phyloP scores from a whole-genome alignment of 2,113 vertebrate species.

The Thalassarche chlororhynchos region DNA sequence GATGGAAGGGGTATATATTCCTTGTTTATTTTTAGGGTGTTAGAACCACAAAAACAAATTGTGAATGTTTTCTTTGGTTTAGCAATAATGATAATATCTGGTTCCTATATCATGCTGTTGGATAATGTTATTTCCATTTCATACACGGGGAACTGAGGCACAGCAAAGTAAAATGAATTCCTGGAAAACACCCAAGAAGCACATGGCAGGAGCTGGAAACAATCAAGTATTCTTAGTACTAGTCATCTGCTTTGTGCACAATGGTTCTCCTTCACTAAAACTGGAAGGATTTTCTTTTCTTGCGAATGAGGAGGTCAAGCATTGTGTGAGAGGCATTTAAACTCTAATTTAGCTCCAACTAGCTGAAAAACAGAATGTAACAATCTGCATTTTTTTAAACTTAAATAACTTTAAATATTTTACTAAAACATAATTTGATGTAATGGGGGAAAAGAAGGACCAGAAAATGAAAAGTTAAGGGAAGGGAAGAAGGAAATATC shows the following conservation, averaged over 20 bases:
- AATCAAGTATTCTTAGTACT: slow-evolving; percentile 7
- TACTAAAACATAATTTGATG: not conserved
- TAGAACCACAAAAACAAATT: not conserved
- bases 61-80: not conserved
- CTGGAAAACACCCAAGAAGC: slow-evolving; percentile 25
- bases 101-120: not conserved
- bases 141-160: not conserved
- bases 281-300: slow-evolving; percentile 11
- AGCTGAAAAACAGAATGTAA: not conserved
- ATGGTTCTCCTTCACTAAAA: slow-evolving; percentile 29
- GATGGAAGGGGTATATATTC: not conserved
- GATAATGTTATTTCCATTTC: not conserved
- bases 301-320: not conserved
- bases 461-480: not conserved
- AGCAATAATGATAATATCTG: not conserved
- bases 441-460: not conserved
- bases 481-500: not conserved
- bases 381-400: not conserved
- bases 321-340: not conserved
- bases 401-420: not conserved
- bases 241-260: slow-evolving; percentile 36
- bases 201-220: slow-evolving; percentile 45
- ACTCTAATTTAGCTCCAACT: not conserved
- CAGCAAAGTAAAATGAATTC: not conserved
- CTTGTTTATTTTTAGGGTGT: not conserved